These are phyloP conservation scores for Halcyon leucocephala DNA, from an alignment of 2,797 vertebrate genomes.

Conservation along the genomic window DNA sequence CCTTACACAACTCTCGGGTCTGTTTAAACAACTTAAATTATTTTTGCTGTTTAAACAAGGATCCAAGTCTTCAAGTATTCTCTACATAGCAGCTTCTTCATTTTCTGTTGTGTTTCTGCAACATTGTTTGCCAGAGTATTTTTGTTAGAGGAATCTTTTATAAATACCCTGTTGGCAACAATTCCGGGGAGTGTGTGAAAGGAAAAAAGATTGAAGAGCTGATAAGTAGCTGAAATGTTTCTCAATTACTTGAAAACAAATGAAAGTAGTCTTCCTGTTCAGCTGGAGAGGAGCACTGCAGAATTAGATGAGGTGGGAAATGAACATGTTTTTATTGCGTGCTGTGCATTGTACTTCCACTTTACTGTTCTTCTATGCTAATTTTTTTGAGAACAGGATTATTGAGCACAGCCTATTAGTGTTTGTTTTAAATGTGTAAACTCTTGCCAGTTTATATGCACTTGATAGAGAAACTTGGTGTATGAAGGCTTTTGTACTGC, in stretches of 20 bases:
- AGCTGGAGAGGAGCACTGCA: background rate
- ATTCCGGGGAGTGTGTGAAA: conserved; percentile 19
- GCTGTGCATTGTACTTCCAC: background rate
- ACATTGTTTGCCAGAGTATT: background rate
- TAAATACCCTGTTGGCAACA: conserved; percentile 10
- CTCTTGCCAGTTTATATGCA: background rate
- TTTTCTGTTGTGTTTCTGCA: background rate
- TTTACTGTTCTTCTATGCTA: conserved; percentile 40
- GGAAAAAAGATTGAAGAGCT: conserved; percentile 21
- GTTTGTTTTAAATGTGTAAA: conserved; percentile 43
- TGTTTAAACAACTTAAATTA: background rate
- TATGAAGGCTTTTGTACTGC: conserved; percentile 7
- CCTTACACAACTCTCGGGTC: background rate
- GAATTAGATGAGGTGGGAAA: conserved; percentile 58
- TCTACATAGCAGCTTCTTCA: background rate
- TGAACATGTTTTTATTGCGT: background rate
- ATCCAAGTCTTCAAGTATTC: background rate
- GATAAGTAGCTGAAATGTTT: conserved; percentile 62
- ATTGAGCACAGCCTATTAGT: conserved; percentile 32
- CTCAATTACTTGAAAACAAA: conserved; percentile 61
- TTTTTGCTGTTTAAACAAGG: background rate
- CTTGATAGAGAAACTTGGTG: conserved; percentile 37
- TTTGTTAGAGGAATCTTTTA: background rate
- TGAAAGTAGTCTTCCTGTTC: conserved; percentile 42
- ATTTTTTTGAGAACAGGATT: conserved; percentile 20